A percentile compares a stretch with the other conserved stretches of the same genome.
Evolutionary conservation across 2,888 invertebrate genomes (phyloP).

Genomic region (Lithophane semibrunnea): DNA sequence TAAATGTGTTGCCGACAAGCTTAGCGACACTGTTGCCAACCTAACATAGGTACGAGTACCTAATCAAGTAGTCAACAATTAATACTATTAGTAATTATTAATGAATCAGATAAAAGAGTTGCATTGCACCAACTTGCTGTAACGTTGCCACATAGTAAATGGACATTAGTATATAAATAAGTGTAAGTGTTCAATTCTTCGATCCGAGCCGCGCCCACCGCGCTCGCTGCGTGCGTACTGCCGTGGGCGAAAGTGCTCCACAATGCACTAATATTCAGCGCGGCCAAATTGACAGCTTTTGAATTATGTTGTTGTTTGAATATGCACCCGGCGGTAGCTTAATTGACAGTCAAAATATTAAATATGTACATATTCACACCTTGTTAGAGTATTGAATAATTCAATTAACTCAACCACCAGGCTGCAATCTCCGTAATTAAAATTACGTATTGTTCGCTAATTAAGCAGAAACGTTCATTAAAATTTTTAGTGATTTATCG

Average conservation of each 20-base stretch:
- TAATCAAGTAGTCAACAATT: conserved; percentile 22
- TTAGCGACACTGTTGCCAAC: background rate
- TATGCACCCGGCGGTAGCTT: conserved; percentile 54
- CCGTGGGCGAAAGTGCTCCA: conserved; percentile 61
- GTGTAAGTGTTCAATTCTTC: conserved; percentile 66
- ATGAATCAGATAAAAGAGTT: conserved; percentile 62
- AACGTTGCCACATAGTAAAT: conserved; percentile 58
- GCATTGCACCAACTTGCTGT: conserved; percentile 47
- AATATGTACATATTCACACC: conserved; percentile 55
- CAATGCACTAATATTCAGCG: conserved; percentile 53
- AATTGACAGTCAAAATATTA: conserved; percentile 60
- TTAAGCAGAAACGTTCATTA: conserved; percentile 33
- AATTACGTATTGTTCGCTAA: conserved; percentile 41
- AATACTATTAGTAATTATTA: conserved; percentile 26
- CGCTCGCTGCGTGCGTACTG: conserved; percentile 58
- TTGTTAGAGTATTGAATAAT: conserved; percentile 38
- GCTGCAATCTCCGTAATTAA: conserved; percentile 24
- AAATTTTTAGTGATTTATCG: conserved; percentile 30
- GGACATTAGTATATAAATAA: conserved; percentile 67
- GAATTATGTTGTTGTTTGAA: conserved; percentile 60
- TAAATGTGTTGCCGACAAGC: background rate
- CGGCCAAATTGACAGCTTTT: conserved; percentile 62
- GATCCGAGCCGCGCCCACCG: conserved; percentile 67
- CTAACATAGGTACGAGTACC: background rate
- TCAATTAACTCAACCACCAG: conserved; percentile 19